phyloP scores from a whole-genome alignment of 2,888 invertebrate species.

The Campoplex capitator region DNA sequence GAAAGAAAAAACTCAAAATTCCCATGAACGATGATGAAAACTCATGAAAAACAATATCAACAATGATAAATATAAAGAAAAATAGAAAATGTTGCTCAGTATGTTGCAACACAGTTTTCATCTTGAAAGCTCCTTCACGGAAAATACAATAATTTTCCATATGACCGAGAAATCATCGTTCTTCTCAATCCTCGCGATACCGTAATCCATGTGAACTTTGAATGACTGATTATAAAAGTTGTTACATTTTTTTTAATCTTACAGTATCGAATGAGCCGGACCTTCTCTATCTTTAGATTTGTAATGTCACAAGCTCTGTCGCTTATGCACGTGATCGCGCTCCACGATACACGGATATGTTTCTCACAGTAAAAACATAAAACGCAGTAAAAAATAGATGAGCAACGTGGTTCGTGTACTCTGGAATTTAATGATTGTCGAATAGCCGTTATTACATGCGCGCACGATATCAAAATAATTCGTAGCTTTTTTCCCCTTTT shows the following conservation, averaged over 20 bases:
- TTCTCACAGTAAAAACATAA: constrained; percentile 1
- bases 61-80: background rate
- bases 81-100: background rate
- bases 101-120: constrained; percentile 9
- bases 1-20: background rate
- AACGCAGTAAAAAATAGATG: constrained; percentile 2
- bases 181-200: constrained; percentile 29
- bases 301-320: constrained; percentile 32
- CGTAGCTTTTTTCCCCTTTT: background rate
- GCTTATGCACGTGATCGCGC: constrained; percentile 22
- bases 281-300: constrained; percentile 51
- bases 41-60: background rate
- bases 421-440: constrained; percentile 7
- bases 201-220: constrained; percentile 44
- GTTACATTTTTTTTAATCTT: constrained; percentile 44
- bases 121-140: background rate
- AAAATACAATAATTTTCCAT: constrained; percentile 44
- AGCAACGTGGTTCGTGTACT: background rate
- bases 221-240: constrained; percentile 54
- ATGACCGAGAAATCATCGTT: constrained; percentile 1
- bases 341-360: constrained; percentile 4
- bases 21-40: background rate
- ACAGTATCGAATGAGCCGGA: constrained; percentile 39
- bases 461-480: constrained; percentile 2
- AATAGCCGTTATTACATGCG: constrained; percentile 6